Evolutionary conservation across 2,888 invertebrate genomes (phyloP).

Genomic region (Pasiphila rectangulata): DNA sequence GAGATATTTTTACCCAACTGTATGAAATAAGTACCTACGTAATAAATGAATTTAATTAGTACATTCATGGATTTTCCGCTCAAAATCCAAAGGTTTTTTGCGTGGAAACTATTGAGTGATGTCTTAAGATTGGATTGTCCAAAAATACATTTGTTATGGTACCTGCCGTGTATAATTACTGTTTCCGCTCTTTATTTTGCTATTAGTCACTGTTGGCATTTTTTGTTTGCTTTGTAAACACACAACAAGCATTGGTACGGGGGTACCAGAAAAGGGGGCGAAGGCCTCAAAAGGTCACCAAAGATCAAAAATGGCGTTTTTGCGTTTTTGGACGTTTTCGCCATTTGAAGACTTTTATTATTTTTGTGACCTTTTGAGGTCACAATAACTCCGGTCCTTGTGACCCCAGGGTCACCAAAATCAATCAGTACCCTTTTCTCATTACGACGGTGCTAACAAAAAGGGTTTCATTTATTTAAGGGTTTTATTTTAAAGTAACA

Average conservation of each 20-base stretch:
- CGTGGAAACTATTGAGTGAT: slow-evolving; percentile 4
- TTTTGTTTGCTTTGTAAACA: slow-evolving; percentile 31
- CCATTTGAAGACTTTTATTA: too few species aligned
- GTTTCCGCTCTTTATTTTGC: slow-evolving; percentile 61
- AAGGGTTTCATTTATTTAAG: too few species aligned
- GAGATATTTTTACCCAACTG: not conserved
- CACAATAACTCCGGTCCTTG: too few species aligned
- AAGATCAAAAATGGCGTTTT: not conserved
- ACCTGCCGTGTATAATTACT: slow-evolving; percentile 32
- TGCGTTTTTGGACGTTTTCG: too few species aligned
- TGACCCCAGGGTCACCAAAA: too few species aligned
- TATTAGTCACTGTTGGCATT: slow-evolving; percentile 35
- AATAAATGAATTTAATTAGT: not conserved
- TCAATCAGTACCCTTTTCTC: too few species aligned
- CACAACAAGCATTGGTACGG: too few species aligned
- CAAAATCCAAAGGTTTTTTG: slow-evolving; percentile 4
- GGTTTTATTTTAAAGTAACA: too few species aligned
- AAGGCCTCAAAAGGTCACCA: not conserved
- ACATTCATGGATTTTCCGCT: not conserved
- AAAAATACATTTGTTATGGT: slow-evolving; percentile 6
- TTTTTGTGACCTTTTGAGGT: too few species aligned
- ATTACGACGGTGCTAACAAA: too few species aligned
- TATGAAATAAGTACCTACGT: not conserved
- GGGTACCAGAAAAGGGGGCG: too few species aligned
- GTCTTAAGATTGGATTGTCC: slow-evolving; percentile 7